phyloP scores from a whole-genome alignment of 2,797 vertebrate species.

The Cetoscarus ocellatus region DNA sequence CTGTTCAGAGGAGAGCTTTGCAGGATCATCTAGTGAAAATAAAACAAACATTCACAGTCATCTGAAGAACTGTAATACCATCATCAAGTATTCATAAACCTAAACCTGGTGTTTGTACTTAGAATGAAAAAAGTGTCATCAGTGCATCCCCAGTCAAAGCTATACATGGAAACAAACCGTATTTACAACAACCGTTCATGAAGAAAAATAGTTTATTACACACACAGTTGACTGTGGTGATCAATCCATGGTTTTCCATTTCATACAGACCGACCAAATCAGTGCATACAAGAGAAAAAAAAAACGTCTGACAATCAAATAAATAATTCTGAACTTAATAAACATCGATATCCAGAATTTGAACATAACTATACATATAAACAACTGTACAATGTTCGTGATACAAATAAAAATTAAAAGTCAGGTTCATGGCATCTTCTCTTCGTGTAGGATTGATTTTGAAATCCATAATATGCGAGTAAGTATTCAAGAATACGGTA shows the following conservation, averaged over 20 bases:
- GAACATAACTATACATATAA: conserved; percentile 52
- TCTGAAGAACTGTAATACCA: no score
- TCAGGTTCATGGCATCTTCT: conserved; percentile 2
- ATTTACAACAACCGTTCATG: conserved; percentile 4
- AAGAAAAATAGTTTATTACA: conserved; percentile 70
- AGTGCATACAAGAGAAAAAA: conserved; percentile 38
- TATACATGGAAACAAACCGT: neutral
- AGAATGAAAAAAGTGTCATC: no score
- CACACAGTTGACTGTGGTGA: conserved; percentile 76
- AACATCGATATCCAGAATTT: conserved; percentile 50
- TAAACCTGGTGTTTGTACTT: no score
- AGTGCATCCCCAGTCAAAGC: no score
- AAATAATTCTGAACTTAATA: conserved; percentile 77
- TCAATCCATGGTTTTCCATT: conserved; percentile 84
- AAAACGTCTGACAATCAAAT: conserved; percentile 54
- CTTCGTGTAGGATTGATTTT: conserved; percentile 6
- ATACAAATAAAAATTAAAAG: conserved; percentile 23
- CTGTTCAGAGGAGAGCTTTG: no score
- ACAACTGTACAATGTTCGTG: conserved; percentile 46
- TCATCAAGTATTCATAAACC: no score
- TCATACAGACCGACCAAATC: conserved; percentile 88
- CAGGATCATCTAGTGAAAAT: no score
- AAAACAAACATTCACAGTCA: no score
- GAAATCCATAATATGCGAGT: conserved; percentile 49
- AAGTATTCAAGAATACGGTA: conserved; percentile 7